A percentile compares a stretch with the other conserved stretches of the same genome.
These are phyloP conservation scores for Passerculus sandwichensis DNA, from an alignment of 2,797 vertebrate genomes.

Conservation along the genomic window DNA sequence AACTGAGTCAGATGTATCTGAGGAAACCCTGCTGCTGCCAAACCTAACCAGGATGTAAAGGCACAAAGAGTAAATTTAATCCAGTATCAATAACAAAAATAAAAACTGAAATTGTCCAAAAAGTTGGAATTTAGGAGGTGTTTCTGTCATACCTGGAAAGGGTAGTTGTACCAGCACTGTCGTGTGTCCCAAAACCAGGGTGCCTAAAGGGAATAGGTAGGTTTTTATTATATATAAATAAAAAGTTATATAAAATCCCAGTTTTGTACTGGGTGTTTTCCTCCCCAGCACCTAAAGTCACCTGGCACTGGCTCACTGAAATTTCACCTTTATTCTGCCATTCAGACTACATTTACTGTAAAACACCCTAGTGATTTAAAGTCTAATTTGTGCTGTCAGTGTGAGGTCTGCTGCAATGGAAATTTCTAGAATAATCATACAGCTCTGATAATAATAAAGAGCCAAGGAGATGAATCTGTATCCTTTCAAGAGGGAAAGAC, in stretches of 20 bases:
- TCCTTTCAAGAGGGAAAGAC: background rate
- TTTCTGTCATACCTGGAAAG: slow-evolving; percentile 86
- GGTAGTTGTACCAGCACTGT: slow-evolving; percentile 95
- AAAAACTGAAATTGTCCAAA: background rate
- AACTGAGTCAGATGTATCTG: background rate
- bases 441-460: background rate
- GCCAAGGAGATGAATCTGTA: background rate
- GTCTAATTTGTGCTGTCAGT: background rate
- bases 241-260: background rate
- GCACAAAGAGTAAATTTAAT: background rate
- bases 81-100: background rate
- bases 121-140: background rate
- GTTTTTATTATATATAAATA: background rate
- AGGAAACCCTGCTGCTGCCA: background rate
- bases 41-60: background rate
- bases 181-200: slow-evolving; percentile 96
- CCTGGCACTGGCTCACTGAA: background rate
- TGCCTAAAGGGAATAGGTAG: slow-evolving; percentile 73
- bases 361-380: background rate
- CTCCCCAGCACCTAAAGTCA: background rate
- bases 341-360: background rate
- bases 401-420: background rate
- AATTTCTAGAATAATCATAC: background rate
- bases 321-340: background rate
- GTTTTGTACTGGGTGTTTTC: background rate